phyloP scores from a whole-genome alignment of 2,113 vertebrate genomes.

The Isurus oxyrinchus region DNA sequence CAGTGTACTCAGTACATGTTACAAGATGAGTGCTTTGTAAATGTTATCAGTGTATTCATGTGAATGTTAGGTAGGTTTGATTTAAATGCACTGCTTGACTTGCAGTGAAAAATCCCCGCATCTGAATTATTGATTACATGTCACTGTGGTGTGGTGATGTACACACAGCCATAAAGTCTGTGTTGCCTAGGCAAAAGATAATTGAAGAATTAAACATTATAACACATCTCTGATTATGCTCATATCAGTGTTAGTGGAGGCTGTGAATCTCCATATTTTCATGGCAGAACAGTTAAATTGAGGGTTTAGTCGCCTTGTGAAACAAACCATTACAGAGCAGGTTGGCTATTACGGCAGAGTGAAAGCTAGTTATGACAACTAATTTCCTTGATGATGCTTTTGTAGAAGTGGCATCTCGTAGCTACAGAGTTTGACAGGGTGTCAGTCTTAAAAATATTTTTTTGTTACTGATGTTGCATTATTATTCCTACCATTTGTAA shows the following conservation, averaged over 20 bases:
- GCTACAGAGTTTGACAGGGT: neutral
- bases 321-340: neutral
- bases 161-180: neutral
- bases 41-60: neutral
- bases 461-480: neutral
- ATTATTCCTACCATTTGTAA: neutral
- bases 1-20: neutral
- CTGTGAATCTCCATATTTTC: neutral
- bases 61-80: neutral
- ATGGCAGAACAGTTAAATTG: neutral
- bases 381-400: neutral
- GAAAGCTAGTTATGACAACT: neutral
- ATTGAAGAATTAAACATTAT: slow-evolving; percentile 32
- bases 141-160: neutral
- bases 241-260: neutral
- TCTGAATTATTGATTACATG: neutral
- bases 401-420: neutral
- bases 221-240: neutral
- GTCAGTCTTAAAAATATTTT: neutral
- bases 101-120: neutral
- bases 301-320: neutral
- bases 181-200: neutral
- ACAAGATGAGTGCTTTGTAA: neutral
- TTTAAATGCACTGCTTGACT: slow-evolving; percentile 2
- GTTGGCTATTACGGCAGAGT: neutral